phyloP scores from a whole-genome alignment of 1,140 invertebrate species.

The Bemisia tabaci region DNA sequence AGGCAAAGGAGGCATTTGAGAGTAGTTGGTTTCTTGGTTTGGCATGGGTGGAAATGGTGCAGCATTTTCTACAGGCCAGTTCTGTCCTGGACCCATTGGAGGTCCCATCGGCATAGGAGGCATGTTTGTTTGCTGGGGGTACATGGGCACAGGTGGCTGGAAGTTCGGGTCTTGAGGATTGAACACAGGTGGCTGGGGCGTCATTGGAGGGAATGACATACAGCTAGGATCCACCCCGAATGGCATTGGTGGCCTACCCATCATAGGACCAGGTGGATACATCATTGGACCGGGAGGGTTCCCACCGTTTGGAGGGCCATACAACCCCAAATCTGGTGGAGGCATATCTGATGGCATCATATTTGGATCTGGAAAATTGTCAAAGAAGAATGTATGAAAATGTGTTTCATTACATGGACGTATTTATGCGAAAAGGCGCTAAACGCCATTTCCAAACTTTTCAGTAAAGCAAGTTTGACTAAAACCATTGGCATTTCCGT shows the following conservation, averaged over 20 bases:
- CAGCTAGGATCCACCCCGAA: background rate
- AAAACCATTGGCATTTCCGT: too few species aligned
- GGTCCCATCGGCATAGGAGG: slow-evolving; percentile 10
- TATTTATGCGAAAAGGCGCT: too few species aligned
- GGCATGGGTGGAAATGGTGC: slow-evolving; percentile 15
- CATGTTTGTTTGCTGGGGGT: slow-evolving; percentile 2
- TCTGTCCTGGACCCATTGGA: slow-evolving; percentile 24
- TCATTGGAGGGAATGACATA: background rate
- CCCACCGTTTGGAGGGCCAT: background rate
- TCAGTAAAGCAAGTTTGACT: too few species aligned
- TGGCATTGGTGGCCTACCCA: background rate
- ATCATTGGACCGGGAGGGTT: background rate
- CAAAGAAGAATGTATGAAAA: background rate
- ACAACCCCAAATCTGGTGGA: background rate
- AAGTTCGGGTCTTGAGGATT: background rate
- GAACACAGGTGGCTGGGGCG: background rate
- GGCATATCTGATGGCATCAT: background rate
- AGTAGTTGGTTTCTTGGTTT: slow-evolving; percentile 18
- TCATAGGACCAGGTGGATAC: background rate
- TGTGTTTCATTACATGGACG: too few species aligned
- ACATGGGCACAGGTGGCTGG: background rate
- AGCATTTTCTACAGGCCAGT: slow-evolving; percentile 13
- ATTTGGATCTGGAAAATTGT: background rate
- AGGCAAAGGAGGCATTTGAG: slow-evolving; percentile 21
- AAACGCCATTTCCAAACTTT: too few species aligned